A percentile compares a stretch with the other conserved stretches of the same genome.
Evolutionary conservation across 2,888 invertebrate genomes (phyloP).

Genomic region (Netelia virgata): DNA sequence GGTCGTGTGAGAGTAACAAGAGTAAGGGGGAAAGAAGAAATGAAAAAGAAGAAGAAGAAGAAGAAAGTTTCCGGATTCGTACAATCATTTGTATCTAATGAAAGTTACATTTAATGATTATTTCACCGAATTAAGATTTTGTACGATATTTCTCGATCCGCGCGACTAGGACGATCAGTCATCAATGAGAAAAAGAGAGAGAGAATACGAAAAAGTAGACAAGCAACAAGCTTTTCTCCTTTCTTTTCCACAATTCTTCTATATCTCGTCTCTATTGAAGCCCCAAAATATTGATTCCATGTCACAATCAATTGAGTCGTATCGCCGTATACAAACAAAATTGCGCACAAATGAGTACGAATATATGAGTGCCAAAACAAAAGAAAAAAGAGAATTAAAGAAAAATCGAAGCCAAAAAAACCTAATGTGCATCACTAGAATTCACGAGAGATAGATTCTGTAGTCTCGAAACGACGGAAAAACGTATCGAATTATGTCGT

Average conservation of each 20-base stretch:
- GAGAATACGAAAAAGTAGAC: background rate
- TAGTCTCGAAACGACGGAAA: slow-evolving; percentile 31
- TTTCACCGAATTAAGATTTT: slow-evolving; percentile 50
- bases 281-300: slow-evolving; percentile 41
- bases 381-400: slow-evolving; percentile 21
- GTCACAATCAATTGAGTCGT: slow-evolving; percentile 50
- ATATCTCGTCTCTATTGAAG: slow-evolving; percentile 8
- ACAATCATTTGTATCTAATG: slow-evolving; percentile 55
- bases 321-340: slow-evolving; percentile 46
- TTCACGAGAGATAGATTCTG: slow-evolving; percentile 43
- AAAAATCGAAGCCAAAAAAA: slow-evolving; percentile 40
- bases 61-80: slow-evolving; percentile 52
- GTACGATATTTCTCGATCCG: slow-evolving; percentile 37
- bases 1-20: background rate
- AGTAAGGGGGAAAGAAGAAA: slow-evolving; percentile 2
- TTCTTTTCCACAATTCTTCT: slow-evolving; percentile 17
- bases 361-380: slow-evolving; percentile 58
- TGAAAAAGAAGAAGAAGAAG: slow-evolving; percentile 9
- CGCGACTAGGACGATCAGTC: slow-evolving; percentile 39
- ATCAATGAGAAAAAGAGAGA: slow-evolving; percentile 32
- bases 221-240: background rate
- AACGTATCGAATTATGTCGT: slow-evolving; percentile 45
- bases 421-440: slow-evolving; percentile 58
- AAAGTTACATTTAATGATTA: slow-evolving; percentile 52
- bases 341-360: slow-evolving; percentile 61